These are phyloP conservation scores for Drosophila lutescens DNA, from an alignment of 2,888 invertebrate species.

Conservation along the genomic window DNA sequence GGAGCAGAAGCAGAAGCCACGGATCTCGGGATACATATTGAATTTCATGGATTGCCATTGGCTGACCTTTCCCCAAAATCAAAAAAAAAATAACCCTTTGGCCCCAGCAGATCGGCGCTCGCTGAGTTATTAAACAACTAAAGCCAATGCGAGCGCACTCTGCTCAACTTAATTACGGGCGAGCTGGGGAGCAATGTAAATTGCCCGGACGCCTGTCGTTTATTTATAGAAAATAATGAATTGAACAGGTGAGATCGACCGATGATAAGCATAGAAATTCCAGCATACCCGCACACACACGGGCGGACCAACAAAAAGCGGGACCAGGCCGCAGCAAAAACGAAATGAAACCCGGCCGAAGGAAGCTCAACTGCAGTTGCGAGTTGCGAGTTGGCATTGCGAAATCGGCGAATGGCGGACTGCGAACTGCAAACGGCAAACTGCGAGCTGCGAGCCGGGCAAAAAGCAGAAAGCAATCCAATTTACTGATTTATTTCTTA, in stretches of 20 bases:
- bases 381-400: slow-evolving; percentile 43
- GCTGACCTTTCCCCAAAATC: slow-evolving; percentile 62
- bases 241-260: slow-evolving; percentile 80
- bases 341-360: slow-evolving; percentile 20
- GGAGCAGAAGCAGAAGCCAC: slow-evolving; percentile 17
- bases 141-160: slow-evolving; percentile 39
- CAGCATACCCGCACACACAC: slow-evolving; percentile 66
- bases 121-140: slow-evolving; percentile 69
- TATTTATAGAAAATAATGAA: slow-evolving; percentile 80
- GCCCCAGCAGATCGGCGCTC: slow-evolving; percentile 2
- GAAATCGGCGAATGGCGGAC: slow-evolving; percentile 63
- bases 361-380: slow-evolving; percentile 49
- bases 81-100: slow-evolving; percentile 10
- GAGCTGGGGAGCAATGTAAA: slow-evolving; percentile 60
- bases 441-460: slow-evolving; percentile 40
- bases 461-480: slow-evolving; percentile 73
- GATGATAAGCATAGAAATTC: slow-evolving; percentile 80
- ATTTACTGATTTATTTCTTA: slow-evolving; percentile 81
- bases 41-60: slow-evolving; percentile 59
- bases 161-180: slow-evolving; percentile 70
- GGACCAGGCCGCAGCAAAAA: background rate
- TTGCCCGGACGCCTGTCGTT: slow-evolving; percentile 67
- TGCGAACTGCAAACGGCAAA: slow-evolving; percentile 48
- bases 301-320: background rate
- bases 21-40: slow-evolving; percentile 66